These are phyloP conservation scores for Symphodus melops DNA, from an alignment of 2,113 vertebrate genomes.

Conservation along the genomic window DNA sequence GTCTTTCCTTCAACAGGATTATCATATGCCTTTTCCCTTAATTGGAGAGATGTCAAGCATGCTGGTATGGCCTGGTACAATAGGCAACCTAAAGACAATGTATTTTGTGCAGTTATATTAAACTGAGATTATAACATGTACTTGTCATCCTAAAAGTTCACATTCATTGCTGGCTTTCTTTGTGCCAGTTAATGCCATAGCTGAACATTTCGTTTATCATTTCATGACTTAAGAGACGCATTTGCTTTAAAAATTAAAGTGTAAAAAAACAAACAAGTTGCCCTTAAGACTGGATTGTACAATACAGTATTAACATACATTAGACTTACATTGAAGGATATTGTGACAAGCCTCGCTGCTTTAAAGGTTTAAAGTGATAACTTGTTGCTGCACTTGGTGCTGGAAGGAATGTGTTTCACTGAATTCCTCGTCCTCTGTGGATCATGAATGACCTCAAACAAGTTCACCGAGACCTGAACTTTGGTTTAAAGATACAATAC, in stretches of 20 bases:
- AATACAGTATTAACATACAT: not conserved
- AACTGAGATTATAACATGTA: not conserved
- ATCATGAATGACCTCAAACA: not conserved
- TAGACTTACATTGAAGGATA: not conserved
- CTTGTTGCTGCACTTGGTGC: not conserved
- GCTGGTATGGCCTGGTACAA: conserved; percentile 28
- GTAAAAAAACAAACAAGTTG: not conserved
- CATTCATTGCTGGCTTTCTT: not conserved
- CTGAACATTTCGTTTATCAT: not conserved
- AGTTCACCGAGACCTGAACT: no score
- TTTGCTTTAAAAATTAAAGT: not conserved
- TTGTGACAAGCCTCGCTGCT: not conserved
- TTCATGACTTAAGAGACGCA: not conserved
- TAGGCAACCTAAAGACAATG: conserved; percentile 8
- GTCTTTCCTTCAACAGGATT: conserved; percentile 68
- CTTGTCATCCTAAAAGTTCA: not conserved
- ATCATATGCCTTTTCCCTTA: conserved; percentile 64
- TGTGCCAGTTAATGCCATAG: not conserved
- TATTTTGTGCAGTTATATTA: conserved; percentile 5
- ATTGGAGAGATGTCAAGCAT: conserved; percentile 68
- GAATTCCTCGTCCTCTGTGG: not conserved
- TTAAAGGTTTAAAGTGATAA: not conserved
- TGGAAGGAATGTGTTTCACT: not conserved
- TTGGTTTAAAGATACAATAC: not conserved
- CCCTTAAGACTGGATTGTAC: not conserved